Evolutionary conservation across 2,888 invertebrate species (phyloP).

Genomic region (Trichogramma dendrolimi): DNA sequence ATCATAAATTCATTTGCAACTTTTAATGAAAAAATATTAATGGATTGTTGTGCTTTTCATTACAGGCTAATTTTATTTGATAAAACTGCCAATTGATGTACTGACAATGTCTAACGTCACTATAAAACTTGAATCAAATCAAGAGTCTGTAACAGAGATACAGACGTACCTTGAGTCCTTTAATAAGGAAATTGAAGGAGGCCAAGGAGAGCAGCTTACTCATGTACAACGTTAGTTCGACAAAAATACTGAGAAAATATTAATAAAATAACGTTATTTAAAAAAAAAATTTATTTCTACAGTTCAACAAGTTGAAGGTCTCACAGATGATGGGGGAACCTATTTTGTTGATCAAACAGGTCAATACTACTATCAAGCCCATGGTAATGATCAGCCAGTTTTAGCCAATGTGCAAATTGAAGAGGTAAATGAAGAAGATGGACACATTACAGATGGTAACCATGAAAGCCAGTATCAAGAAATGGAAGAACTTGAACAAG

Average conservation of each 20-base stretch:
- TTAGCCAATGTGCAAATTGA: constrained; percentile 61
- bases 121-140: constrained; percentile 48
- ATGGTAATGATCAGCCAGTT: constrained; percentile 62
- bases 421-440: constrained; percentile 49
- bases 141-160: constrained; percentile 65
- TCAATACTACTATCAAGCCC: constrained; percentile 76
- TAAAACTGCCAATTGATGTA: constrained; percentile 32
- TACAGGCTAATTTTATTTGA: constrained; percentile 20
- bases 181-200: constrained; percentile 72
- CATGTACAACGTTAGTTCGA: constrained; percentile 47
- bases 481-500: constrained; percentile 54
- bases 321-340: constrained; percentile 61
- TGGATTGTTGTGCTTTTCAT: constrained; percentile 5
- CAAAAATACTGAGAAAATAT: background rate
- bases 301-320: constrained; percentile 51
- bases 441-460: constrained; percentile 43
- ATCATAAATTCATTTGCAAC: no score
- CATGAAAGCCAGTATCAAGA: constrained; percentile 50
- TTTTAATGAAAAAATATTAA: no score
- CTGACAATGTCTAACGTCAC: constrained; percentile 47
- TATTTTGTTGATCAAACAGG: constrained; percentile 80
- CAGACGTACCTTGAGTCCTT: constrained; percentile 78
- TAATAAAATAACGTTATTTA: background rate
- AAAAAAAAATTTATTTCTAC: constrained; percentile 15
- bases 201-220: constrained; percentile 52